These are phyloP conservation scores for Centroberyx gerrardi DNA, from an alignment of 2,797 vertebrate species.

Conservation along the genomic window DNA sequence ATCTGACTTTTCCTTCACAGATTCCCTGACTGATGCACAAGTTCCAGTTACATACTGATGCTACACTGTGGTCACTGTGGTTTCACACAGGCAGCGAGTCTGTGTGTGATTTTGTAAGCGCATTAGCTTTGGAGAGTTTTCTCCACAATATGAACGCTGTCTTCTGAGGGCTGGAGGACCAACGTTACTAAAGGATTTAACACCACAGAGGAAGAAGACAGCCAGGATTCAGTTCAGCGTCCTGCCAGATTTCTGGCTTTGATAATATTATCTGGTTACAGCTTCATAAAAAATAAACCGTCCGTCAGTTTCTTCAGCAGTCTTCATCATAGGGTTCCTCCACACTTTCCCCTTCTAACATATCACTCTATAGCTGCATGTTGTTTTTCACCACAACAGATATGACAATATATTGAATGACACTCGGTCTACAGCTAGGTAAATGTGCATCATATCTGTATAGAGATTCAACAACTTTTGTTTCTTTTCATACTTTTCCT, in stretches of 20 bases:
- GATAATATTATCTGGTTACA: slow-evolving; percentile 7
- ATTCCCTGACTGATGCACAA: too few species aligned
- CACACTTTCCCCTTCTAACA: background rate
- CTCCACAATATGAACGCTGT: background rate
- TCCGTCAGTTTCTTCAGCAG: background rate
- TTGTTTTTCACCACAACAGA: slow-evolving; percentile 28
- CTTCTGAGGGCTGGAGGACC: background rate
- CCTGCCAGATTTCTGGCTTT: background rate
- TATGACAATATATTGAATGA: slow-evolving; percentile 22
- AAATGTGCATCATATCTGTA: background rate
- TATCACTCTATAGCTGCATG: slow-evolving; percentile 47
- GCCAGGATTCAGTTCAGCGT: background rate
- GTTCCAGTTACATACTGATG: background rate
- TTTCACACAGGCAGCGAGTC: slow-evolving; percentile 3
- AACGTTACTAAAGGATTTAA: background rate
- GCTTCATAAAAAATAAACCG: slow-evolving; percentile 14
- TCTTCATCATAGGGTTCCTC: background rate
- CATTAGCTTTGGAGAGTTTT: slow-evolving; percentile 19
- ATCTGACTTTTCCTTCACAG: too few species aligned
- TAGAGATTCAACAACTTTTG: background rate
- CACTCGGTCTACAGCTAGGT: slow-evolving; percentile 33
- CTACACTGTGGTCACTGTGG: background rate
- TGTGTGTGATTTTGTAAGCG: background rate
- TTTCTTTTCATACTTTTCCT: background rate
- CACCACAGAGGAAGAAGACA: background rate